Evolutionary conservation across 2,797 vertebrate genomes (phyloP), one percentile per base, ranked within the genome.

Genomic region (Odontamblyopus rebecca): DNA sequence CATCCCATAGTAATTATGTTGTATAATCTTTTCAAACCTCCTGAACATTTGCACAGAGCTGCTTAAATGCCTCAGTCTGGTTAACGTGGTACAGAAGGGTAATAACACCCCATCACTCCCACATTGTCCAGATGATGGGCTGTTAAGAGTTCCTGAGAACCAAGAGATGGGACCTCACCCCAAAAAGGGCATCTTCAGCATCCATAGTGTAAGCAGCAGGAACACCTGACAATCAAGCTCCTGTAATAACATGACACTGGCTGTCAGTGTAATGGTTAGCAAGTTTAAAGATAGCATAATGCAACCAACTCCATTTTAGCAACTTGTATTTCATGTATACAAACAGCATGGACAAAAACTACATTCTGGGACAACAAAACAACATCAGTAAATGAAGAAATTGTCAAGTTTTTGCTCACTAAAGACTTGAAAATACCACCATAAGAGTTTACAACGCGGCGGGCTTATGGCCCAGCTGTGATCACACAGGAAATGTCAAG

Each of bases 101-200:
- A 68, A 85, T 38, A 73, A 85, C 57, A 74, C 74, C 4, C 18
- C 76, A 65, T 68, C 38, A 48, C 35, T 12, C 72, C 81, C 74
- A 69, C 83, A 69, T 75, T 77, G 79, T 38, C 65, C 18, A 59
- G 78, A 68, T 23, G 70, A 78, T 54, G 23, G 29, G 32, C 69
- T 1, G 16, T 60, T n/a, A 48, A 27, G 68, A 81, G 38, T 11
- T 74, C 59, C 29, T 78, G 29, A 48, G 54, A 62, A 66, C 32
- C 16, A 75, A 51, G 67, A 51, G 67, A 64, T 48, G 70, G 79
- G 81, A 76, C 72, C 89, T 92, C 86, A 89, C 88, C 86, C 86
- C 82, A 1, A 79, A 74, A 48, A 82, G 81, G 84, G 74, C 81
- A 75, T 93, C 88, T 80, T 89, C 85, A 60, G 66, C 53, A 35